Conservation (phyloP, 2,113 vertebrate genomes). For the Pampusana beccarii region DNA sequence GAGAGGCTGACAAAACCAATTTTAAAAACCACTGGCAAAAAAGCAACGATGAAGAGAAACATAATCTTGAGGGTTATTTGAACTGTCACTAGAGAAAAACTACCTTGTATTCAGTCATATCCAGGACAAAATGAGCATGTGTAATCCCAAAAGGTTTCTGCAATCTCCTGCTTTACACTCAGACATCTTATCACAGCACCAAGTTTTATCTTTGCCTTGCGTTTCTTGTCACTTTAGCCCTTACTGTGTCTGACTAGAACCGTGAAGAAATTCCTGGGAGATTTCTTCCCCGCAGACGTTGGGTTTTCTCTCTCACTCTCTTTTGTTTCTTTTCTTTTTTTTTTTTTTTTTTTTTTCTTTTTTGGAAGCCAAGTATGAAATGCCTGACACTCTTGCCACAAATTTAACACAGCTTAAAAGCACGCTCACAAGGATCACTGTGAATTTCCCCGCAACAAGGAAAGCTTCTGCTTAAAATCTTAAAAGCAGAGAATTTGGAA, state of each 20-base stretch:
- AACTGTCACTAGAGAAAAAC: conserved; percentile 29
- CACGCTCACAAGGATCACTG: conserved; percentile 20
- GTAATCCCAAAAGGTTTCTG: conserved; percentile 49
- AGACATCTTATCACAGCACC: conserved; percentile 69
- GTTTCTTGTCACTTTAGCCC: conserved; percentile 50
- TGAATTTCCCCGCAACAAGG: not conserved
- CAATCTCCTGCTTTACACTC: not conserved
- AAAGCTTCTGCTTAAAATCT: not conserved
- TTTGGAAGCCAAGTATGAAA: conserved; percentile 92
- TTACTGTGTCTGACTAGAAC: conserved; percentile 7
- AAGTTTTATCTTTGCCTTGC: conserved; percentile 31
- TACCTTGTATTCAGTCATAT: conserved; percentile 69
- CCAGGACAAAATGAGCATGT: conserved; percentile 6
- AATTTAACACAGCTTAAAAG: conserved; percentile 83
- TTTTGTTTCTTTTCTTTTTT: not conserved
- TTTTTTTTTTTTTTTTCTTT: conserved; percentile 23
- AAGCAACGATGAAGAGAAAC: conserved; percentile 71
- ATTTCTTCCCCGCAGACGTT: conserved; percentile 9
- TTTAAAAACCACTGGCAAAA: conserved; percentile 74
- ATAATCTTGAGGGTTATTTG: conserved; percentile 71
- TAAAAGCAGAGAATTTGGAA: not conserved
- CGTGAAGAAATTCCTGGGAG: conserved; percentile 57
- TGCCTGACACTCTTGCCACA: conserved; percentile 87
- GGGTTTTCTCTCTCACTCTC: not conserved
- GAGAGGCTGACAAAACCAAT: conserved; percentile 59